phyloP scores from a whole-genome alignment of 2,797 vertebrate species.

The Cuculus canorus region DNA sequence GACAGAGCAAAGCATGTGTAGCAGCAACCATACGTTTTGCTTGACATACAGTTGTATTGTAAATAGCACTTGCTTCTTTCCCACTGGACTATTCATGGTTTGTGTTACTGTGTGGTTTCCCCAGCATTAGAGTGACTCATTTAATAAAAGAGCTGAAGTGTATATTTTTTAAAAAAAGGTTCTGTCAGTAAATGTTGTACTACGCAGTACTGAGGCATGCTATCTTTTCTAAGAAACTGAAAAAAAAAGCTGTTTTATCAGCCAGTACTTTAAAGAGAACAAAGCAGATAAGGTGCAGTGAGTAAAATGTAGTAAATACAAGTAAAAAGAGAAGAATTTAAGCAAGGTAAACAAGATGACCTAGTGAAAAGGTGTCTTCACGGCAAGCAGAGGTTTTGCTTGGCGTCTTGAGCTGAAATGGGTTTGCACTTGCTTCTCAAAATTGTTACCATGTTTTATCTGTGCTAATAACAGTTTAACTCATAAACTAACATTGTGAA shows the following conservation, averaged over 20 bases:
- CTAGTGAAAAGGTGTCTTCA: not conserved
- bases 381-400: not conserved
- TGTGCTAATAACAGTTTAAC: not conserved
- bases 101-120: not conserved
- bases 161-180: not conserved
- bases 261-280: not conserved
- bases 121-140: not conserved
- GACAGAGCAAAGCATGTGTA: not conserved
- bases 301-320: not conserved
- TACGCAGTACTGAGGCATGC: not conserved
- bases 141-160: constrained; percentile 25
- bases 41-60: not conserved
- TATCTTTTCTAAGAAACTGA: constrained; percentile 11
- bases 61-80: not conserved
- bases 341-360: not conserved
- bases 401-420: not conserved
- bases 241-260: not conserved
- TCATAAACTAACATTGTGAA: not conserved
- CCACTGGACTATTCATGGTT: not conserved
- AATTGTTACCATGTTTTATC: not conserved
- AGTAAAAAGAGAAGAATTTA: not conserved
- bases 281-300: not conserved
- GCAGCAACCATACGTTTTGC: not conserved
- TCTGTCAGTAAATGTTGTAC: not conserved
- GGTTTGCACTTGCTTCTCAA: not conserved